These are phyloP conservation scores for Fabriciana adippe DNA, from an alignment of 2,888 invertebrate species.

Conservation along the genomic window DNA sequence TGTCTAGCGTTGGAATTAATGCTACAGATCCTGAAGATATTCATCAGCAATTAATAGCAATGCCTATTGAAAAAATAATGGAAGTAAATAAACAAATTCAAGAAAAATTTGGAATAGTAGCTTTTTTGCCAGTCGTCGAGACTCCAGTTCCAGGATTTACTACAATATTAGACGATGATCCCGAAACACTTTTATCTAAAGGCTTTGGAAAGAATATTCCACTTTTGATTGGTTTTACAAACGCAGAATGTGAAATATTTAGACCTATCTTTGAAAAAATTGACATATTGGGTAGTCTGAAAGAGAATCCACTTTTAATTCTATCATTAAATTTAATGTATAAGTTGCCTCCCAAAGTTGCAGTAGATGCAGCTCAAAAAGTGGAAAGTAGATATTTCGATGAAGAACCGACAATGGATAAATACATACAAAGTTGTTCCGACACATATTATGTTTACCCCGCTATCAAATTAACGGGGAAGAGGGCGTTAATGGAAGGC, in stretches of 20 bases:
- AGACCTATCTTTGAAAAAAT: constrained; percentile 55
- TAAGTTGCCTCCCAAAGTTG: constrained; percentile 41
- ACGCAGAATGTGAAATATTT: constrained; percentile 65
- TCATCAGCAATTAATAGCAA: constrained; percentile 54
- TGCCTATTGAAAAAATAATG: constrained; percentile 58
- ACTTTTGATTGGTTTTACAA: constrained; percentile 64
- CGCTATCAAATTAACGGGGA: constrained; percentile 55
- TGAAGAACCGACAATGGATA: constrained; percentile 50
- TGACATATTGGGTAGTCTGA: constrained; percentile 50
- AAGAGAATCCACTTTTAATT: constrained; percentile 48
- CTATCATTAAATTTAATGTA: constrained; percentile 53
- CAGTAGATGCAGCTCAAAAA: constrained; percentile 46
- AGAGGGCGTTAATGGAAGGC: constrained; percentile 47
- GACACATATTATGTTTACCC: constrained; percentile 63
- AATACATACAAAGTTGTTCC: constrained; percentile 55
- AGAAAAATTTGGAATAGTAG: constrained; percentile 55
- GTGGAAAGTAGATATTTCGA: constrained; percentile 56
- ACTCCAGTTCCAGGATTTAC: constrained; percentile 56
- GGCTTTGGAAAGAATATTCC: constrained; percentile 63
- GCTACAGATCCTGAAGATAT: constrained; percentile 56
- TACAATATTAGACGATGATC: constrained; percentile 61
- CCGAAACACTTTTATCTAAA: constrained; percentile 55
- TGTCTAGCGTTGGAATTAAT: constrained; percentile 71
- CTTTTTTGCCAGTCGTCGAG: constrained; percentile 68
- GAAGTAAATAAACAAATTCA: constrained; percentile 55